Evolutionary conservation across 2,888 invertebrate genomes (phyloP), one percentile per base, ranked within the genome.

Genomic region (Conistra vaccinii): DNA sequence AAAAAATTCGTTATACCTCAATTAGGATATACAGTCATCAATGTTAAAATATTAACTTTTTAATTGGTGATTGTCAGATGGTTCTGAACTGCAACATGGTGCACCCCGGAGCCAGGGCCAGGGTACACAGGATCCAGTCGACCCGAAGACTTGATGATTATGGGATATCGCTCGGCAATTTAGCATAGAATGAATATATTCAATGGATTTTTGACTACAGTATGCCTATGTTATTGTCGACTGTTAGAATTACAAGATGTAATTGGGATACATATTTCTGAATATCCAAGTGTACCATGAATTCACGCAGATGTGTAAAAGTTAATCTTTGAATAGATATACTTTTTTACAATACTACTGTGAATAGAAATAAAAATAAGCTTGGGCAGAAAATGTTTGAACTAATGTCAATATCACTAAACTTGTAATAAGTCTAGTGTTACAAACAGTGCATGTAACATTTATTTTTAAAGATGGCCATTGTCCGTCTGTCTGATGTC

Each of bases 21-120:
- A 60, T 58, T 71, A 68, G 57, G 39, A 6, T 58, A 39, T 35
- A 58, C 58, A 84, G 69, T 61, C 78, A 76, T 78, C 62, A 76
- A 67, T 80, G 77, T 78, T 51, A 78, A 72, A 76, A 79, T 81
- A 87, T 85, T 87, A 87, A 87, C 69, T 71, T 80, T 80, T 87
- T 63, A 81, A 76, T 77, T 87, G 85, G 82, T 87, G 85, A 80
- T 87, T 87, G 88, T 87, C 87, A 87, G 87, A 86, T 87, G 79
- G 76, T 82, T 85, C 78, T 85, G 86, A 82, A 84, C 85, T 69
- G 86, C 80, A 76, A 84, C 81, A 81, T 85, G 88, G 83, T 85
- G 79, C 69, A 81, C 73, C 80, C 85, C 70, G 84, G 75, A 83
- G 81, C 86, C 80, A 84, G 73, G 86, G 85, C 77, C 75, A 76